Conservation (phyloP, 1,140 invertebrate genomes). For the Ceratosolen fusciceps region DNA sequence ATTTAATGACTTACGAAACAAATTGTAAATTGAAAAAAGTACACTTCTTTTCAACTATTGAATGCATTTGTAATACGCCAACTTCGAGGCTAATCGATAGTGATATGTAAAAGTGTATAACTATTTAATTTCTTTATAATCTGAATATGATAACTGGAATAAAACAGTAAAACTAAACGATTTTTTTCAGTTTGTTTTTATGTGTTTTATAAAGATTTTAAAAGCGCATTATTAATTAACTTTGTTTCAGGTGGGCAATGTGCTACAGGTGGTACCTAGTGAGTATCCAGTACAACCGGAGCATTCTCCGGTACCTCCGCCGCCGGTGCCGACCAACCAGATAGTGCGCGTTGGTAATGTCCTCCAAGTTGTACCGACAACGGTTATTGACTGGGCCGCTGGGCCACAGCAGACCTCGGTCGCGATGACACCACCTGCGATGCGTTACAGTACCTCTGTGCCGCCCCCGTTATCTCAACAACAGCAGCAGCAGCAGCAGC, state of each 20-base stretch:
- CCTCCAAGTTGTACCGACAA: slow-evolving; percentile 68
- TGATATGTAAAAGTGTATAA: no score
- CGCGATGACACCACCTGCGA: background rate
- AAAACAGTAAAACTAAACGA: no score
- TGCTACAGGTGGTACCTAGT: slow-evolving; percentile 73
- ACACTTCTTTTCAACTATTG: no score
- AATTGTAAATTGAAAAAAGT: no score
- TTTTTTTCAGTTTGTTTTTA: no score
- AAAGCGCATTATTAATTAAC: no score
- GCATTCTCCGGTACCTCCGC: slow-evolving; percentile 33
- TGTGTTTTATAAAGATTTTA: no score
- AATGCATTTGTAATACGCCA: no score
- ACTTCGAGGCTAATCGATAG: no score
- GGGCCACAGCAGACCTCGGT: background rate
- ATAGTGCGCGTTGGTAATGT: slow-evolving; percentile 64
- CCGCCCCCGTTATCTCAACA: background rate
- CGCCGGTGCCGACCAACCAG: slow-evolving; percentile 47
- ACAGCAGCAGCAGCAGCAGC: background rate
- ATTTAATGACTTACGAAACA: no score
- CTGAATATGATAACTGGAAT: no score
- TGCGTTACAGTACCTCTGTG: slow-evolving; percentile 6
- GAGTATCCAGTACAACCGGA: slow-evolving; percentile 50
- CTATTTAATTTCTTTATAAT: no score
- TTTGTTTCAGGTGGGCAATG: slow-evolving; percentile 73
- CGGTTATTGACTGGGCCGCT: slow-evolving; percentile 62